Percentiles rank a stretch among this genome's conserved stretches.
These are phyloP conservation scores for Geotrypetes seraphini DNA, from an alignment of 2,797 vertebrate genomes.

Conservation along the genomic window DNA sequence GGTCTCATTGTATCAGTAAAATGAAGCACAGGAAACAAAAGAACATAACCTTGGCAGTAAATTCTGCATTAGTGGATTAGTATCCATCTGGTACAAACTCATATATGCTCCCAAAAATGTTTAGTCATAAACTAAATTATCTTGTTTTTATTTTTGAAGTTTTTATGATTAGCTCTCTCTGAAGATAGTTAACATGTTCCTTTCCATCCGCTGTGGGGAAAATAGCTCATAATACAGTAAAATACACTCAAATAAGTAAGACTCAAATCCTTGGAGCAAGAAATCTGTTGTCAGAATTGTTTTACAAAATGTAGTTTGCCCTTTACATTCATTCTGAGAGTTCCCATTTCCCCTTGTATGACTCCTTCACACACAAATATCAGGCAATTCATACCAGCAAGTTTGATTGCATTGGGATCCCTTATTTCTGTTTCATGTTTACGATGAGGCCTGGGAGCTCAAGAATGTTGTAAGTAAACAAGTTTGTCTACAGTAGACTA, in stretches of 20 bases:
- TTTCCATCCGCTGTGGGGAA: background rate
- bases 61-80: constrained; percentile 1
- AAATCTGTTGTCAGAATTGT: background rate
- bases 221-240: background rate
- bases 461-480: no score
- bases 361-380: no score
- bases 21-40: background rate
- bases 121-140: constrained; percentile 4
- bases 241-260: background rate
- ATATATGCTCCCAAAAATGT: background rate
- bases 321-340: no score
- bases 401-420: no score
- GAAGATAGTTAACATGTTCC: background rate
- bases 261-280: background rate
- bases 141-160: constrained; percentile 2
- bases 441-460: no score
- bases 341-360: no score
- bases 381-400: no score
- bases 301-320: no score
- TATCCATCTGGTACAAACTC: background rate
- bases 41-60: background rate
- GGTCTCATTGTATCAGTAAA: constrained; percentile 13
- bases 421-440: no score
- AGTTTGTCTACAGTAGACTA: no score
- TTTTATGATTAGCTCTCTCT: background rate